Conservation (phyloP, 2,797 vertebrate species). For the Halcyon badia region DNA sequence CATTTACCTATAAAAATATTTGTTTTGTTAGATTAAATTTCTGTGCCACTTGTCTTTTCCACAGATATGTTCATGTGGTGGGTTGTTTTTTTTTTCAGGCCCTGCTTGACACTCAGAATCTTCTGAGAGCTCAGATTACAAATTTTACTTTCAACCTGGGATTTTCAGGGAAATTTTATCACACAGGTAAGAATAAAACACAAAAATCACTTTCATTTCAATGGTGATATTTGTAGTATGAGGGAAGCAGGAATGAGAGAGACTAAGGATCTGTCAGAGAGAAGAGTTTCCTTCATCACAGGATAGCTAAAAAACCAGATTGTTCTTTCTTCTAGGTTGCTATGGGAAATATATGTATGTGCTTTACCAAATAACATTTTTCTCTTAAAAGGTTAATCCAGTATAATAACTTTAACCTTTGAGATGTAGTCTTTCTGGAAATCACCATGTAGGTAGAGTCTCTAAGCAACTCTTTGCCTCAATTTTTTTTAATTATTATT, state of each 20-base stretch:
- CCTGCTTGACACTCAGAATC: constrained; percentile 84
- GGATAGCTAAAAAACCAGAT: neutral
- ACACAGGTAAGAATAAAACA: constrained; percentile 81
- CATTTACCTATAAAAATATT: neutral
- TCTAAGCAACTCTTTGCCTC: neutral
- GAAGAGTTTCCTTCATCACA: neutral
- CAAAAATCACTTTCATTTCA: constrained; percentile 3
- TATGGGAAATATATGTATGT: neutral
- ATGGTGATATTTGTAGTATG: neutral
- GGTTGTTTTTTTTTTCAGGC: constrained; percentile 78
- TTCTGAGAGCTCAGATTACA: constrained; percentile 82
- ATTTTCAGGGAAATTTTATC: constrained; percentile 88
- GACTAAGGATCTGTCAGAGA: neutral
- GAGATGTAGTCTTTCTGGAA: neutral
- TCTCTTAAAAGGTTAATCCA: neutral
- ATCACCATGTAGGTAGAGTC: neutral
- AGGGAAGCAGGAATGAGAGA: neutral
- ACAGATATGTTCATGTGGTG: neutral
- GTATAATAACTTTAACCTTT: neutral
- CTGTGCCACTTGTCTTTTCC: neutral
- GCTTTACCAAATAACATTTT: neutral
- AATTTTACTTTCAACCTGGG: constrained; percentile 89
- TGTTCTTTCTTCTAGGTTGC: neutral
- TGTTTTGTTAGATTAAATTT: neutral
- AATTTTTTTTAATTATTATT: too few relatives aligned